These are phyloP conservation scores for Harpegnathos saltator DNA, from an alignment of 1,140 invertebrate genomes.

Conservation along the genomic window DNA sequence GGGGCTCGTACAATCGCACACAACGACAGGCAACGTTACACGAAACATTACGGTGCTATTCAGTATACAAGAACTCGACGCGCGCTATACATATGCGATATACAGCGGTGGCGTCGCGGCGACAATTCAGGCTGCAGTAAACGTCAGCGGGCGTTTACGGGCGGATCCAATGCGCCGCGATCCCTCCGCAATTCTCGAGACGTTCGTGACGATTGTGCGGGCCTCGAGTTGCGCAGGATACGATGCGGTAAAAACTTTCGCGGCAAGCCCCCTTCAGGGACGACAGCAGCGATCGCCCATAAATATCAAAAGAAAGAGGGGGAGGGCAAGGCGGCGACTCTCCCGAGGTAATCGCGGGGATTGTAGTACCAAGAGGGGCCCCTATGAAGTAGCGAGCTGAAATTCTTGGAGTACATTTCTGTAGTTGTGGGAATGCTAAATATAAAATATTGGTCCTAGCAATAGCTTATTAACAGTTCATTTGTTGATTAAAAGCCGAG, in stretches of 20 bases:
- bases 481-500: too few species aligned
- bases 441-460: too few species aligned
- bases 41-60: conserved; percentile 25
- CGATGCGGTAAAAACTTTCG: background rate
- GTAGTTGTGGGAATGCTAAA: too few species aligned
- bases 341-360: conserved; percentile 32
- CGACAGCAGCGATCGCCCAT: background rate
- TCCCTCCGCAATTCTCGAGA: background rate
- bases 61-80: background rate
- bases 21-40: conserved; percentile 23
- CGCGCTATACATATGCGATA: too few species aligned
- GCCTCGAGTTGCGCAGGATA: too few species aligned
- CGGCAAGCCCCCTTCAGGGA: background rate
- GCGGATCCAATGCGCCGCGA: background rate
- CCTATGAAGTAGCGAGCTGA: too few species aligned
- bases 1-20: too few species aligned
- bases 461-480: too few species aligned
- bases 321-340: background rate
- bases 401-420: too few species aligned
- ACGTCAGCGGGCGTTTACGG: background rate
- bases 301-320: background rate
- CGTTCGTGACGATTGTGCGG: background rate
- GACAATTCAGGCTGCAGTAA: conserved; percentile 37
- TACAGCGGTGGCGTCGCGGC: background rate
- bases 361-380: too few species aligned